Conservation (phyloP, 2,113 vertebrate genomes). For the Climacteris rufus region DNA sequence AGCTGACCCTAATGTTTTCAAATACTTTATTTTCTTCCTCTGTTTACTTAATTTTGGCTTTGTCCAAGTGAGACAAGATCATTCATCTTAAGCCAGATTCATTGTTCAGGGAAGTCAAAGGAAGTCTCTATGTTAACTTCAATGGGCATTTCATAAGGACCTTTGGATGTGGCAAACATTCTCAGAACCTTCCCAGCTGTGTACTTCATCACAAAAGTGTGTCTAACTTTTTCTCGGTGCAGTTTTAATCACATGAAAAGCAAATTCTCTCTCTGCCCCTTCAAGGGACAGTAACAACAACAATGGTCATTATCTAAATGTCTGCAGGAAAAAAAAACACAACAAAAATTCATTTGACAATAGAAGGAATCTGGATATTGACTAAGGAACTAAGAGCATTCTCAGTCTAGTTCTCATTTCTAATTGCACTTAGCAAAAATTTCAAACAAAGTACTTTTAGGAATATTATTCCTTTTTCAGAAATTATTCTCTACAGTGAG, state of each 20-base stretch:
- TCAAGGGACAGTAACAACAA: not conserved
- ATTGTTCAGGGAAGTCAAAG: not conserved
- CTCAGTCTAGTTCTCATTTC: not conserved
- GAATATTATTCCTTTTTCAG: not conserved
- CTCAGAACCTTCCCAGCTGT: not conserved
- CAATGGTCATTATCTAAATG: not conserved
- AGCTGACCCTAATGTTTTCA: not conserved
- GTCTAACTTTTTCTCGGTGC: not conserved
- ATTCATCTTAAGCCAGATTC: not conserved
- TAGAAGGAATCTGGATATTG: not conserved
- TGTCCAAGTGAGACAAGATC: not conserved
- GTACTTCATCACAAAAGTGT: not conserved
- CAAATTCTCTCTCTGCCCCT: not conserved
- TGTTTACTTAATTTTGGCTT: not conserved
- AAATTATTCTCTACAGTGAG: not conserved
- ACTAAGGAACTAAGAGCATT: not conserved
- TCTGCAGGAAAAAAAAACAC: not conserved
- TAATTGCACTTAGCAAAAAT: not conserved
- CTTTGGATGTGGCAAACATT: not conserved
- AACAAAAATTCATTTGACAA: not conserved
- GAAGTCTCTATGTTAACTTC: not conserved
- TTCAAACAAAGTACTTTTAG: not conserved
- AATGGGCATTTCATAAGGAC: not conserved
- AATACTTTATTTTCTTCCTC: not conserved
- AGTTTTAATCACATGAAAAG: not conserved